A percentile compares a stretch with the other conserved stretches of the same genome.
phyloP scores from a whole-genome alignment of 2,888 invertebrate genomes.

The Tipula lateralis region DNA sequence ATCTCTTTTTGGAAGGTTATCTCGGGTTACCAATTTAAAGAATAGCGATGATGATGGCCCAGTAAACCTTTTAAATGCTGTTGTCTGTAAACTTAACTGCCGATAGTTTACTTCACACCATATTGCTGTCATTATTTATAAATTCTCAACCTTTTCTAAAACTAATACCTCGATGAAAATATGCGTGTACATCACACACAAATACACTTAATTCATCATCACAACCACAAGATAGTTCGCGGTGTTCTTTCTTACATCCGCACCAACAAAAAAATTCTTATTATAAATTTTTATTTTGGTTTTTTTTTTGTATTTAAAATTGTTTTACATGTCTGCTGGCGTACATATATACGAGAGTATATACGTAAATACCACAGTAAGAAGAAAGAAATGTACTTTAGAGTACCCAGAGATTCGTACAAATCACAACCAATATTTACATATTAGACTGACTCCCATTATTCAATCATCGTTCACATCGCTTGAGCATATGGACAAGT shows the following conservation, averaged over 20 bases:
- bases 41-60: no score
- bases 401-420: slow-evolving; percentile 8
- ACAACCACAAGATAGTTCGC: background rate
- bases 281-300: background rate
- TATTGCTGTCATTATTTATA: no score
- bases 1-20: no score
- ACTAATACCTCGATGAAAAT: no score
- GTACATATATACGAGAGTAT: no score
- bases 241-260: background rate
- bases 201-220: background rate
- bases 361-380: background rate
- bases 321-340: background rate
- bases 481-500: background rate
- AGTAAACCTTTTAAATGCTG: no score
- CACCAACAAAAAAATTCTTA: background rate
- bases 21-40: no score
- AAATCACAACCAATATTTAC: slow-evolving; percentile 11
- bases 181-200: no score
- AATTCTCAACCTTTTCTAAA: no score
- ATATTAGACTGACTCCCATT: background rate
- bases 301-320: background rate
- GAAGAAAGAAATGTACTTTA: background rate
- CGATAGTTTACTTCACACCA: no score
- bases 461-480: slow-evolving; percentile 24
- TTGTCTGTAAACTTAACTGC: no score